These are phyloP conservation scores for Scaptomyza hsui DNA, from an alignment of 1,140 invertebrate species.

Conservation along the genomic window DNA sequence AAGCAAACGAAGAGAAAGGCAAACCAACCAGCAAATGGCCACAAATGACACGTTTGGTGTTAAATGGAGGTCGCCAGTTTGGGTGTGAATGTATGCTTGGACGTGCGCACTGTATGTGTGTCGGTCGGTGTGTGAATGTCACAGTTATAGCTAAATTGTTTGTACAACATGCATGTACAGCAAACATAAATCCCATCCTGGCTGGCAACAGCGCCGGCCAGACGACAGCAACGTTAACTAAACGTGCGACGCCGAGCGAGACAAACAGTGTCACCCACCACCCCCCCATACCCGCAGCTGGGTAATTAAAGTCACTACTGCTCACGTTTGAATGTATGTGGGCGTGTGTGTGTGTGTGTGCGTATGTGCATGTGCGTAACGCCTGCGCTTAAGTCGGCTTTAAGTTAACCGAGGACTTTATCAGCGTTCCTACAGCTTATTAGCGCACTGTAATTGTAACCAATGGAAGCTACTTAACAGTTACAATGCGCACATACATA, in stretches of 20 bases:
- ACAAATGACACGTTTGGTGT: conserved; percentile 82
- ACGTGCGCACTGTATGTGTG: conserved; percentile 15
- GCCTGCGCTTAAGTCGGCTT: conserved; percentile 34
- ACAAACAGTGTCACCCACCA: conserved; percentile 24
- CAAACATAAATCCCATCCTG: conserved; percentile 75
- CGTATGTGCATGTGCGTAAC: conserved; percentile 22
- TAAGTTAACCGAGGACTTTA: conserved; percentile 47
- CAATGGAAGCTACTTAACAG: conserved; percentile 57
- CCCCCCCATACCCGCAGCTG: conserved; percentile 14
- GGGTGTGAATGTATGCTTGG: conserved; percentile 6
- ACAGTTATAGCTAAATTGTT: conserved; percentile 79
- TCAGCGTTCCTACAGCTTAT: conserved; percentile 55
- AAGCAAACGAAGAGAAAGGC: conserved; percentile 33
- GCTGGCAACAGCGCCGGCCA: conserved; percentile 28
- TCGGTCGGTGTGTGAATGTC: conserved; percentile 35
- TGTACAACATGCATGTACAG: conserved; percentile 79
- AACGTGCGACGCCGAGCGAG: conserved; percentile 47
- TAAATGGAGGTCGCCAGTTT: conserved; percentile 73
- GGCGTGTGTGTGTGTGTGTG: conserved; percentile 7
- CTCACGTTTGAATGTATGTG: conserved; percentile 28
- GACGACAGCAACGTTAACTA: conserved; percentile 26
- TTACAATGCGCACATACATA: conserved; percentile 40
- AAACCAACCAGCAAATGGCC: conserved; percentile 66
- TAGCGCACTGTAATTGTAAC: conserved; percentile 55
- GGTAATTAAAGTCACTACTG: conserved; percentile 67